phyloP scores from a whole-genome alignment of 2,888 invertebrate genomes.

The Pterostichus niger region DNA sequence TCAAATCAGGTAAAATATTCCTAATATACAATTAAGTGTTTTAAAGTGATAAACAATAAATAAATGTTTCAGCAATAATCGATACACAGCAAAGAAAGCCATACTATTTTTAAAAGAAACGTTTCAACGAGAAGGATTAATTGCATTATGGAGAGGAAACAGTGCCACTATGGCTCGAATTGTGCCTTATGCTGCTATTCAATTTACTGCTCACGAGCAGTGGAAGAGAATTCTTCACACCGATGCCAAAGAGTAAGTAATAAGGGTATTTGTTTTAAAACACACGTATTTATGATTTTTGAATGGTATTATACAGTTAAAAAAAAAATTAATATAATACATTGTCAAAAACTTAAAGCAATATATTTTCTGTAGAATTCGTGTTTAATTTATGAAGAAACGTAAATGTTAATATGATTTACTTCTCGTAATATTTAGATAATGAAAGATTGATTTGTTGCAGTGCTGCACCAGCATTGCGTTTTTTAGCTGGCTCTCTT shows the following conservation, averaged over 20 bases:
- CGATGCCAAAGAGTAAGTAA: constrained; percentile 81
- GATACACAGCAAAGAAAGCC: constrained; percentile 87
- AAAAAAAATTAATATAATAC: no score
- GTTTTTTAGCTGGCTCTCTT: constrained; percentile 94
- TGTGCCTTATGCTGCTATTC: constrained; percentile 97
- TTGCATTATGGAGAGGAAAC: constrained; percentile 97
- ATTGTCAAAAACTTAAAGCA: no score
- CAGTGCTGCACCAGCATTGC: constrained; percentile 76
- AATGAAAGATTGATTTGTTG: constrained; percentile 51
- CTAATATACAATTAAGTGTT: background rate
- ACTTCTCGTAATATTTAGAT: background rate
- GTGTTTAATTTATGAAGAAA: background rate
- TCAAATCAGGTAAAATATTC: constrained; percentile 85
- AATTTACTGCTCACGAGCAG: constrained; percentile 98
- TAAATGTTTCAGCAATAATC: constrained; percentile 79
- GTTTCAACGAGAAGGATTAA: constrained; percentile 87
- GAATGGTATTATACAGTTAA: no score
- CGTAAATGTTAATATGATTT: background rate
- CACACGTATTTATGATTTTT: constrained; percentile 22
- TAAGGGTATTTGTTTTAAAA: background rate
- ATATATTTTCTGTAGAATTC: background rate
- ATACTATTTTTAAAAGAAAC: constrained; percentile 84
- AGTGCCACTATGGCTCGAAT: constrained; percentile 99
- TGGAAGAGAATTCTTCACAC: constrained; percentile 91
- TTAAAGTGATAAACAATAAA: background rate